Evolutionary conservation across 2,888 invertebrate species (phyloP), one percentile per base, ranked within the genome.

Genomic region (Hyalella azteca): DNA sequence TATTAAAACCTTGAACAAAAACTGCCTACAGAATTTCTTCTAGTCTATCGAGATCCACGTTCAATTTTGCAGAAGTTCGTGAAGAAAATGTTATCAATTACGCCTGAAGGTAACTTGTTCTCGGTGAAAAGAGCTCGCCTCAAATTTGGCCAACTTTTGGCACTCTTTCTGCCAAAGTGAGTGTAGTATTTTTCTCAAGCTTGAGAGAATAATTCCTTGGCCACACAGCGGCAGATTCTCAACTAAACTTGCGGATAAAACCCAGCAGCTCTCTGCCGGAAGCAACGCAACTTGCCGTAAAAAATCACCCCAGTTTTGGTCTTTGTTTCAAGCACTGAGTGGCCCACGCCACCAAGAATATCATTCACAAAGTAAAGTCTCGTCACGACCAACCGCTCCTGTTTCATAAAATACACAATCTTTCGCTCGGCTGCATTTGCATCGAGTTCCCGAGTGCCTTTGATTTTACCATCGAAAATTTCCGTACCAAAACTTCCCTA

Each of bases 391-490:
- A 11, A 29, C 54, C 22, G 54, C 29, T 54, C 54, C 29, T 54
- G 54, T 54, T 54, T 54, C 54, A 54, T 54, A 54, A 54, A 54
- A 54, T 22, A 22, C 54, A 54, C 54, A 54, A 26, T 54, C 54
- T 54, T 29, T 54, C 54, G n/a, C n/a, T n/a, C 54, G 54, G 29
- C 26, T 7, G 26, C 54, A 54, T 54, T 54, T 54, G 54, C 54
- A 54, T 54, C 54, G 26, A 54, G 54, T 26, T 54, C 54, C 29
- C 54, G 29, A 22, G 29, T 54, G 54, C 29, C 54, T 29, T 54
- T 13, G 29, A 26, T 54, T 54, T 54, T 54, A 54, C 54, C 22
- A 26, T 3, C 54, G 29, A 54, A 54, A 54, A 54, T 54, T 54
- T 3, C n/a, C n/a, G n/a, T n/a, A n/a, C n/a, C n/a, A n/a, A n/a